A percentile compares a stretch with the other conserved stretches of the same genome.
Evolutionary conservation across 2,797 vertebrate species (phyloP).

Genomic region (Podarcis lilfordi): DNA sequence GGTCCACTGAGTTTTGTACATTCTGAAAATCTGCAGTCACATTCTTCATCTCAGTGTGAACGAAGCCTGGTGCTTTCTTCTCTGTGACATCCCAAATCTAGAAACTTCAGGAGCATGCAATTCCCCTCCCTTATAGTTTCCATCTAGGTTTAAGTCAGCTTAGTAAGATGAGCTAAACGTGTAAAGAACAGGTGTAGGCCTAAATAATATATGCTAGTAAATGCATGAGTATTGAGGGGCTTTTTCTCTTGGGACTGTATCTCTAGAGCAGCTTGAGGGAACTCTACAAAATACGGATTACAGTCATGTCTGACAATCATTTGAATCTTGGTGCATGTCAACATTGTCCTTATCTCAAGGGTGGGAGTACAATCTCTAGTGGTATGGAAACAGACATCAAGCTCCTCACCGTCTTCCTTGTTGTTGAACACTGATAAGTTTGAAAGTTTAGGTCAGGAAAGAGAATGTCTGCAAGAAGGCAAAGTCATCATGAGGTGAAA

Average conservation of each 20-base stretch:
- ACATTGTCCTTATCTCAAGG: slow-evolving; percentile 47
- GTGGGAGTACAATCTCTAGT: slow-evolving; percentile 50
- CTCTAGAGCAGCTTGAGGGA: slow-evolving; percentile 42
- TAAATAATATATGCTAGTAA: slow-evolving; percentile 41
- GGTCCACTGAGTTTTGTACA: neutral
- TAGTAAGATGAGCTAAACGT: slow-evolving; percentile 21
- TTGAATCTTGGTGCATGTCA: slow-evolving; percentile 59
- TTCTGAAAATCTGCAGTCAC: neutral
- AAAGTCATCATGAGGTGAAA: slow-evolving; percentile 26
- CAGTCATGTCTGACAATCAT: slow-evolving; percentile 47
- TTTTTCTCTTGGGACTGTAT: slow-evolving; percentile 25
- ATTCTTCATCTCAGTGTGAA: neutral
- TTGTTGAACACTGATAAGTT: slow-evolving; percentile 54
- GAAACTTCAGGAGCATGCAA: neutral
- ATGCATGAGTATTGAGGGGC: slow-evolving; percentile 4
- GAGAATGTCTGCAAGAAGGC: slow-evolving; percentile 22
- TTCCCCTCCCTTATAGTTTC: neutral
- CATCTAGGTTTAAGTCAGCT: slow-evolving; percentile 23
- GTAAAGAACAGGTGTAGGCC: slow-evolving; percentile 1
- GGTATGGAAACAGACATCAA: slow-evolving; percentile 53
- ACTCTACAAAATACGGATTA: slow-evolving; percentile 21
- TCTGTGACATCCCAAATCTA: slow-evolving; percentile 2
- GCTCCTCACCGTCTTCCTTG: slow-evolving; percentile 25
- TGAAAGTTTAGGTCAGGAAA: slow-evolving; percentile 38
- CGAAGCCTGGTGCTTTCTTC: neutral